Base-by-base conservation (phyloP, 2,888 invertebrate genomes). In the Ormia ochracea region DNA sequence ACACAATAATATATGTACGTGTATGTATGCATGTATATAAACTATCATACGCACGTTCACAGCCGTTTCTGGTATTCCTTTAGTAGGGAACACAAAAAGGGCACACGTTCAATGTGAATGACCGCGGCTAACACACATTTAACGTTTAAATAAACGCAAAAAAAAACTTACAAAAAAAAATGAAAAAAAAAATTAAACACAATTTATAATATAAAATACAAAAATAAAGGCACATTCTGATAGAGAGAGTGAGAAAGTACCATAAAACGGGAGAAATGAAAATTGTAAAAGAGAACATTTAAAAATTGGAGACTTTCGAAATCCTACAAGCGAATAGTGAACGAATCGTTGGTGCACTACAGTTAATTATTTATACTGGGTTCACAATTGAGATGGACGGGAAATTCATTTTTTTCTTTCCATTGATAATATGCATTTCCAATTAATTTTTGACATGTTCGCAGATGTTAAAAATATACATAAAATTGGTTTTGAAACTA, bases 41-140 rank as follows among this genome's bases (percentile, higher is more conserved):
- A n/a, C n/a, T n/a, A n/a, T n/a, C n/a, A n/a, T n/a, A n/a, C n/a
- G n/a, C 28, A 28, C 36, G 23, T 5, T 10, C 19, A 50, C n/a
- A 31, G 10, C 31, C 38, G 19, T 45, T 14, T 19, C 12, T 48
- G 23, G n/a, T 17, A 61, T 41, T 52, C 61, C 23, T 45, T 48
- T 52, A 63, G 52, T 61, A 26, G 61, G 28, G 21, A 65, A 65
- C 41, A 43, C 52, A 69, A 69, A 81, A 86, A 87, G 87, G 87
- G 87, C 87, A 87, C 81, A 78, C 85, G 87, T 86, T 87, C 85
- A 82, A 84, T 85, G 87, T 88, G 87, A 87, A 87, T 87, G 88
- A 87, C 88, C 87, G 88, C 86, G 82, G 86, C 88, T 87, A 87
- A 87, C 87, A 87, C 87, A 87, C 87, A 88, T 87, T 87, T 87